Evolutionary conservation across 2,797 vertebrate genomes (phyloP).

Genomic region (Yasuhikotakia modesta): DNA sequence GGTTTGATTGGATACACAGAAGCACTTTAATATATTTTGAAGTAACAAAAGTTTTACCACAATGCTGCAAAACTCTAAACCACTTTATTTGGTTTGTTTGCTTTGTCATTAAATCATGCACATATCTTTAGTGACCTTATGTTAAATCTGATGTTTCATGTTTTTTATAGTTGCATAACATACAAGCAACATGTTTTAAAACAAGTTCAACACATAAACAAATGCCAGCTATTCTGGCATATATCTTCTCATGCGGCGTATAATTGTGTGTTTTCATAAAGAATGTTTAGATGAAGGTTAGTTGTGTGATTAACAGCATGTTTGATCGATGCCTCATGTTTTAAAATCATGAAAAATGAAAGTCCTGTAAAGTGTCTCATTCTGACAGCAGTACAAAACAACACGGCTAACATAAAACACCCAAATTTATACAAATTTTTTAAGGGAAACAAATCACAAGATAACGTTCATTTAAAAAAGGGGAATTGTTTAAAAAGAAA

Average conservation of each 20-base stretch:
- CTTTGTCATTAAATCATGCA: not conserved
- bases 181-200: not conserved
- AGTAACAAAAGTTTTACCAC: not conserved
- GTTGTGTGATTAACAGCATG: not conserved
- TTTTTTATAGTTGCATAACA: not conserved
- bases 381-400: not conserved
- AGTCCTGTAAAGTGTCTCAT: not conserved
- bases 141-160: not conserved
- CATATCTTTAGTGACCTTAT: not conserved
- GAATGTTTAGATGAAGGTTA: not conserved
- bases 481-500: too few relatives aligned
- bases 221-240: not conserved
- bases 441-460: too few relatives aligned
- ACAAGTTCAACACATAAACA: not conserved
- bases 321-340: not conserved
- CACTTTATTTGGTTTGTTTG: not conserved
- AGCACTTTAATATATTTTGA: constrained; percentile 33
- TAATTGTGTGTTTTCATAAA: not conserved
- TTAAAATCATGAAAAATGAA: not conserved
- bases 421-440: too few relatives aligned
- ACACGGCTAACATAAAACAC: too few relatives aligned
- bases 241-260: too few relatives aligned
- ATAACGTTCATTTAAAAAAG: too few relatives aligned
- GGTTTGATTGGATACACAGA: constrained; percentile 10
- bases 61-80: constrained; percentile 14